Percentiles rank a stretch among this genome's conserved stretches.
These are phyloP conservation scores for Garra rufa DNA, from an alignment of 2,113 vertebrate species.

Conservation along the genomic window DNA sequence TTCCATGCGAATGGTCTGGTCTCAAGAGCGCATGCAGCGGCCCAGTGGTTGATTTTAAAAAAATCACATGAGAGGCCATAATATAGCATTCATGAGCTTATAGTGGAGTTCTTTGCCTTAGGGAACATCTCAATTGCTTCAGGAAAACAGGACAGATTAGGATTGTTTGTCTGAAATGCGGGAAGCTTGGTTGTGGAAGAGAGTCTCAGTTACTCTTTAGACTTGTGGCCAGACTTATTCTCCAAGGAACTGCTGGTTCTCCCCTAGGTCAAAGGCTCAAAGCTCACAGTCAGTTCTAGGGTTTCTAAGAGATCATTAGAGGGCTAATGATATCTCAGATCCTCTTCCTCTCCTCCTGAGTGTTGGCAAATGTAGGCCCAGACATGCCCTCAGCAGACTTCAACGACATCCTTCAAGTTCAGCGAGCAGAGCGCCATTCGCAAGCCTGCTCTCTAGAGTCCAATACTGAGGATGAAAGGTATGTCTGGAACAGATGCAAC, in stretches of 20 bases:
- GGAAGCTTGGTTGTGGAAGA: not conserved
- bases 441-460: constrained; percentile 28
- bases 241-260: constrained; percentile 17
- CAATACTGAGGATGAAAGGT: constrained; percentile 41
- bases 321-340: constrained; percentile 32
- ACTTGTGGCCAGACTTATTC: constrained; percentile 8
- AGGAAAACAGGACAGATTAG: not conserved
- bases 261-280: constrained; percentile 13
- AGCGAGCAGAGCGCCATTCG: not conserved
- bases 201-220: constrained; percentile 15
- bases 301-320: constrained; percentile 41
- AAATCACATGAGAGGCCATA: constrained; percentile 23
- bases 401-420: constrained; percentile 10
- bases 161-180: constrained; percentile 21
- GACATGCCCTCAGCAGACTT: constrained; percentile 14
- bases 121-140: constrained; percentile 41
- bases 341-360: not conserved
- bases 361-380: not conserved
- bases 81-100: constrained; percentile 19
- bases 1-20: constrained; percentile 30
- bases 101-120: constrained; percentile 12
- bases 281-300: constrained; percentile 5
- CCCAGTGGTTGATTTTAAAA: constrained; percentile 29
- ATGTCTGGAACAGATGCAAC: constrained; percentile 40
- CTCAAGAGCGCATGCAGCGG: constrained; percentile 11